phyloP scores from a whole-genome alignment of 2,797 vertebrate genomes.

The Cercopithecus neglectus region DNA sequence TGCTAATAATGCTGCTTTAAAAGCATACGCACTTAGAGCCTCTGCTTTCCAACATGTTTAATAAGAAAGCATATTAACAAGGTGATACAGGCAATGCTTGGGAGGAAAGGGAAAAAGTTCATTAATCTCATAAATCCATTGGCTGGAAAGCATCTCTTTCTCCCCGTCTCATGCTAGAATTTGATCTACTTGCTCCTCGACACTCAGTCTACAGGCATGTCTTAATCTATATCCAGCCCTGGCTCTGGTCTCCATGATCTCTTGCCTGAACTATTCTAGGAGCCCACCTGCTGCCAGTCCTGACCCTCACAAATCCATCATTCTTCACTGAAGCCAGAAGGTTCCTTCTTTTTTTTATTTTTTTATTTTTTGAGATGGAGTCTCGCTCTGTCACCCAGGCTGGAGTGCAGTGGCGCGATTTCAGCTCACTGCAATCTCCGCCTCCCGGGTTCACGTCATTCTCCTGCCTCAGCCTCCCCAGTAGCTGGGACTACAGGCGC shows the following conservation, averaged over 20 bases:
- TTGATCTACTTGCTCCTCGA: no score
- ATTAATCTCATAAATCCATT: neutral
- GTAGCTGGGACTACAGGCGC: no score
- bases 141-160: neutral
- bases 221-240: neutral
- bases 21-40: neutral
- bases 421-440: no score
- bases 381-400: no score
- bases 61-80: neutral
- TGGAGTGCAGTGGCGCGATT: no score
- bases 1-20: neutral
- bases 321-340: neutral
- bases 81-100: fast-evolving
- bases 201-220: fast-evolving
- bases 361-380: no score
- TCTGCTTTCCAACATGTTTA: neutral
- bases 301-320: neutral
- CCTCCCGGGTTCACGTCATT: no score
- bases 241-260: neutral
- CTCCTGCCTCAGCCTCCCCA: no score
- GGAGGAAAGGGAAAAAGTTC: neutral
- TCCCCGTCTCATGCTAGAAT: neutral
- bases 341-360: neutral
- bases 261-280: neutral
- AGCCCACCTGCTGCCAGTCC: neutral